Conservation (phyloP, 2,797 vertebrate species). For the Cuniculus paca region DNA sequence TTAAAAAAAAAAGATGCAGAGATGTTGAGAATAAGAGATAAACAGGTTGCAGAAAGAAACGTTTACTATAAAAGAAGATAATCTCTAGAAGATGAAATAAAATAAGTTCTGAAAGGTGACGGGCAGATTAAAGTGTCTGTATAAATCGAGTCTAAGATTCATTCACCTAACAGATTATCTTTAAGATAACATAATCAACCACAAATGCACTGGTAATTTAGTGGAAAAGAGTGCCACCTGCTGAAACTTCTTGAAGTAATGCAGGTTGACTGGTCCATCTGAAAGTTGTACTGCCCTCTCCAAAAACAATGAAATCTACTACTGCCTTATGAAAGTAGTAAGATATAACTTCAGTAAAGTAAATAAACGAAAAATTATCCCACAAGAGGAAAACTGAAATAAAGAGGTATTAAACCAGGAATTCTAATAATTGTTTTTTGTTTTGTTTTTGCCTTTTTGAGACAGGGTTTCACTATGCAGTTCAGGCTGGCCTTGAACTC, state of each 20-base stretch:
- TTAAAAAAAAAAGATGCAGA: conserved; percentile 15
- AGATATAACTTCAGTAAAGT: conserved; percentile 1
- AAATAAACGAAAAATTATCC: conserved; percentile 28
- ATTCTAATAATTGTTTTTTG: neutral
- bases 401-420: conserved; percentile 26
- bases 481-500: no score
- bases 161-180: neutral
- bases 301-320: conserved; percentile 24
- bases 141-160: neutral
- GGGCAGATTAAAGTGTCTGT: neutral
- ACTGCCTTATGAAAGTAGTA: neutral
- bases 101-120: conserved; percentile 11
- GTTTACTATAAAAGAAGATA: neutral
- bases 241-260: conserved; percentile 15
- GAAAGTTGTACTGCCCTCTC: conserved; percentile 3
- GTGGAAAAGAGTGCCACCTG: conserved; percentile 69
- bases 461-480: no score
- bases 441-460: no score
- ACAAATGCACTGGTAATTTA: neutral
- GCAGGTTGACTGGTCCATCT: neutral
- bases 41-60: neutral
- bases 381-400: conserved; percentile 10
- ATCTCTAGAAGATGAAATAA: conserved; percentile 41
- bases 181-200: neutral
- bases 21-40: neutral